Evolutionary conservation across 2,888 invertebrate species (phyloP), one percentile per base, ranked within the genome.

Genomic region (Drosophila prostipennis): DNA sequence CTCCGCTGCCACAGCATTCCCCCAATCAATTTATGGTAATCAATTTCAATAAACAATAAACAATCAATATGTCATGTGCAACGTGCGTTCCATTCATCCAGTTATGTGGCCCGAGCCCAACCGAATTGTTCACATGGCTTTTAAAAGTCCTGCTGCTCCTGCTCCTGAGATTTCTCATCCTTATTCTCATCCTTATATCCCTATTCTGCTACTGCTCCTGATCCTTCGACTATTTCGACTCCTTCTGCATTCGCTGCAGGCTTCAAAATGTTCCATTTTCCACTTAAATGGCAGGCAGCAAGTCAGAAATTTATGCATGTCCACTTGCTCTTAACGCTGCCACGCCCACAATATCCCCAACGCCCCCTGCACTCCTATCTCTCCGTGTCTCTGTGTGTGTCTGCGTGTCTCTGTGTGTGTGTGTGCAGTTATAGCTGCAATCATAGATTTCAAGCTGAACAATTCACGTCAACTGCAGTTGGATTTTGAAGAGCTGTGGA

Each of bases 401-500:
- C 19, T 11, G 34, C 10, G 10, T 16, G 14, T 10, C 1, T 51
- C 11, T 34, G 19, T 43, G 36, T 49, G 19, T 58, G 36, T 57
- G 54, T 72, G 58, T 54, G 57, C 69, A 60, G 73, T 69, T 85
- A 82, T 82, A 74, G 80, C 82, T 74, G 82, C 82, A 82, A 82
- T 82, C 82, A 85, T 82, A 82, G 82, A 82, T 82, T 82, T 87
- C 86, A 75, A 82, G 75, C 86, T 75, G 82, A 74, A 87, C 82
- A 85, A 82, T 85, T 82, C 79, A 87, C 70, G 82, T 82, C 82
- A 82, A 87, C 70, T 87, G 88, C 82, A 82, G 83, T 79, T 67
- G 81, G 64, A 73, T 80, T 78, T 58, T 84, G 76, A 75, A 80
- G 80, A 78, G 75, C 75, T 60, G 61, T 74, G 86, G 46, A 42